These are phyloP conservation scores for Halocynthia roretzi DNA, from an alignment of 23 tunicate species.

Conservation along the genomic window DNA sequence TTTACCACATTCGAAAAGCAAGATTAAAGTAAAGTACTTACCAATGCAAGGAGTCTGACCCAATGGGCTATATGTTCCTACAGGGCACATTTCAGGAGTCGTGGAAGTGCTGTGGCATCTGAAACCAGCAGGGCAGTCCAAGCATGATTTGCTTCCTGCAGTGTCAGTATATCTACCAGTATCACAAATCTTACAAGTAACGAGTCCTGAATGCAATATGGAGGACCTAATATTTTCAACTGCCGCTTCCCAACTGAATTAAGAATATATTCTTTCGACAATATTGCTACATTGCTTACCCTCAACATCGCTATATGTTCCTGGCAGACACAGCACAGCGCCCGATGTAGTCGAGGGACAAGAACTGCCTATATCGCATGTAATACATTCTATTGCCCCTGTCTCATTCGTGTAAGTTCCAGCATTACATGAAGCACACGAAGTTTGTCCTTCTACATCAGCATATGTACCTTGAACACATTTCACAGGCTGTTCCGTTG, in stretches of 20 bases:
- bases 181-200: slow-evolving; percentile 58
- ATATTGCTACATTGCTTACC: slow-evolving; percentile 24
- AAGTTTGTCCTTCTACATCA: slow-evolving; percentile 5
- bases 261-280: background rate
- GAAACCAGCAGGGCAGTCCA: slow-evolving; percentile 71
- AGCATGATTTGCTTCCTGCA: slow-evolving; percentile 21
- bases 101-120: slow-evolving; percentile 39
- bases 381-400: slow-evolving; percentile 20
- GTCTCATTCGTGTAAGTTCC: slow-evolving; percentile 53
- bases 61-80: slow-evolving; percentile 66
- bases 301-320: slow-evolving; percentile 42
- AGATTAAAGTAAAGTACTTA: slow-evolving; percentile 5
- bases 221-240: background rate
- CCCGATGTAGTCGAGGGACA: slow-evolving; percentile 29
- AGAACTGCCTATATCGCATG: slow-evolving; percentile 58
- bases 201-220: background rate
- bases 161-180: slow-evolving; percentile 51
- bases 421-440: slow-evolving; percentile 37
- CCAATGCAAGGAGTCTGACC: slow-evolving; percentile 57
- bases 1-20: background rate
- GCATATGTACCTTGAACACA: slow-evolving; percentile 48
- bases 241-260: background rate
- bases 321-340: slow-evolving; percentile 44
- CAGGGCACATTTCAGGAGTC: slow-evolving; percentile 36
- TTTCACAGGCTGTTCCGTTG: slow-evolving; percentile 30